Evolutionary conservation across 2,113 vertebrate species (phyloP).

Genomic region (Myotis davidii): DNA sequence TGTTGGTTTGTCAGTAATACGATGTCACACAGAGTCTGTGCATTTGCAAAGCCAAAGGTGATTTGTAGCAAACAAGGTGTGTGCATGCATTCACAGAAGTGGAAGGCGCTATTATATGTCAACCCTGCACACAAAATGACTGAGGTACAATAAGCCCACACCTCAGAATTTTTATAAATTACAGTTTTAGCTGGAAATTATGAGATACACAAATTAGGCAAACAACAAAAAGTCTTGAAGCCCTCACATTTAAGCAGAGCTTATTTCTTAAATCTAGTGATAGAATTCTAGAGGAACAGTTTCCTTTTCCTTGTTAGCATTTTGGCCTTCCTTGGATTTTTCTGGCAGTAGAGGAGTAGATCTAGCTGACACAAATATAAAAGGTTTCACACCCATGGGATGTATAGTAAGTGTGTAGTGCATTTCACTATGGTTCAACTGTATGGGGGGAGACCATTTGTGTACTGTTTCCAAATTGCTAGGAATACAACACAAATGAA

Average conservation of each 20-base stretch:
- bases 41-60: constrained; percentile 45
- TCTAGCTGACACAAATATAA: not conserved
- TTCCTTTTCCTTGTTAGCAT: not conserved
- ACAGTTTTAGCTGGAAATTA: not conserved
- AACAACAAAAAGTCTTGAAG: not conserved
- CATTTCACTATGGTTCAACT: not conserved
- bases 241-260: not conserved
- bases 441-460: not conserved
- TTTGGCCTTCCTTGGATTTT: constrained; percentile 37
- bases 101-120: not conserved
- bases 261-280: not conserved
- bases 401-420: not conserved
- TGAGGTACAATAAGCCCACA: not conserved
- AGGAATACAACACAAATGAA: not conserved
- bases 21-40: not conserved
- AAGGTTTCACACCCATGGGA: not conserved
- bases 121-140: not conserved
- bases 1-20: constrained; percentile 47
- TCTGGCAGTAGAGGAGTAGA: not conserved
- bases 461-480: not conserved
- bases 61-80: not conserved
- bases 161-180: not conserved
- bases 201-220: not conserved
- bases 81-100: not conserved
- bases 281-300: not conserved